phyloP scores from a whole-genome alignment of 2,888 invertebrate species.

The Eupithecia subumbrata region DNA sequence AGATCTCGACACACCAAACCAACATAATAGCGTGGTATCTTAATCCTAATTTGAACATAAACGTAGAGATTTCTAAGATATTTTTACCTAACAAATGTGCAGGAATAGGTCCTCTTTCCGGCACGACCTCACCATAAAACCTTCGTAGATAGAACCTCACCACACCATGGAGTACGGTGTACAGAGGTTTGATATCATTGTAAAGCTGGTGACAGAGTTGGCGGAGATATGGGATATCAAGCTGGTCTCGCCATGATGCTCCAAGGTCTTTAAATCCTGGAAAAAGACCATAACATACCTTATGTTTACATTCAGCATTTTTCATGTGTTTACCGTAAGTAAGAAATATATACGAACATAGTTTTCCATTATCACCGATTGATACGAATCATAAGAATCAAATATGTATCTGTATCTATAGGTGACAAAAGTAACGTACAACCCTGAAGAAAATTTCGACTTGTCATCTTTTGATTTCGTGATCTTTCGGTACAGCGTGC shows the following conservation, averaged over 20 bases:
- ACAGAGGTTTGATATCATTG: conserved; percentile 85
- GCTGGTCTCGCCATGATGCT: conserved; percentile 86
- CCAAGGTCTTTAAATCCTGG: conserved; percentile 87
- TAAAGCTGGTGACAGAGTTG: conserved; percentile 81
- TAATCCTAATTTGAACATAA: background rate
- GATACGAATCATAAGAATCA: too few species aligned
- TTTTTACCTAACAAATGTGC: conserved; percentile 86
- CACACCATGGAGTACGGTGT: conserved; percentile 89
- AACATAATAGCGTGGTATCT: too few species aligned
- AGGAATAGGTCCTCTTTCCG: conserved; percentile 85
- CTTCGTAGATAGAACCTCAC: conserved; percentile 84
- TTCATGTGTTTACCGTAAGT: too few species aligned
- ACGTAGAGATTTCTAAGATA: background rate
- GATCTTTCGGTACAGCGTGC: too few species aligned
- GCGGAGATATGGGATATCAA: conserved; percentile 85
- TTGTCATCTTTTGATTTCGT: too few species aligned
- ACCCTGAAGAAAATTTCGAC: too few species aligned
- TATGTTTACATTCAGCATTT: background rate
- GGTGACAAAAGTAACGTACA: too few species aligned
- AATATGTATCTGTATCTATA: too few species aligned
- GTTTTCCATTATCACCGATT: too few species aligned
- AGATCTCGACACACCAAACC: too few species aligned
- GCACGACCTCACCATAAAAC: conserved; percentile 82
- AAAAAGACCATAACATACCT: conserved; percentile 9
- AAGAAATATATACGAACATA: too few species aligned